Evolutionary conservation across 1,140 invertebrate species (phyloP), one percentile per base, ranked within the genome.

Genomic region (Gonioctena quinquepunctata): DNA sequence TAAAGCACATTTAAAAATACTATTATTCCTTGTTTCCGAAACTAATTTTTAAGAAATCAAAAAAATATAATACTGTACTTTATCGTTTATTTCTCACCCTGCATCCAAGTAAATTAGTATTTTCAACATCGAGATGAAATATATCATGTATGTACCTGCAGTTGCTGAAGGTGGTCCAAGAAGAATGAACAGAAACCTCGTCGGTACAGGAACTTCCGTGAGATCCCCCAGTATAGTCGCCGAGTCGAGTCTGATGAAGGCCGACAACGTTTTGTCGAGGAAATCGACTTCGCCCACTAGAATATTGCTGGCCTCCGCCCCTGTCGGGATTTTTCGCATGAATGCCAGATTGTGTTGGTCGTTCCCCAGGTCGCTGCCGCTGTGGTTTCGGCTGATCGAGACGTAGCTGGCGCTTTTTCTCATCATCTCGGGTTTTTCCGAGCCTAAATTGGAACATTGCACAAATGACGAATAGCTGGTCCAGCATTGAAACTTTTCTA

Each of bases 211-310:
- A 56, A 98, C 96, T 87, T 99, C 97, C 8, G 97, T 99, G 22
- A 99, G 84, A 83, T 99, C 96, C 2, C 96, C 97, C 84, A 99
- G 89, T 69, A 95, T 89, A n/a, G 90, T 88, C 7, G 95, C 94
- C 72, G 95, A 90, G 79, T 91, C 93, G 8, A 99, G 87, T 57
- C 98, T 89, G 60, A 99, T 91, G 82, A 99, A 99, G 7, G 94
- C 96, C 66, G 94, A 94, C 52, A 99, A 83, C 0, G 94, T 91
- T 80, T 95, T 93, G 62, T 96, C 91, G 21, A 99, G 87, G 83
- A 98, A 98, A 82, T 99, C 96, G 2, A 99, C 94, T 86, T 99
- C 97, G 7, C 98, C 98, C 1, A 99, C 96, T 7, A 99, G 86
- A 77, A 99, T 97, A 83, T 99, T 99, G 57, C 95, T 95, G 1